Base-by-base conservation (phyloP, 2,888 invertebrate species). In the Tetropium fuscum region DNA sequence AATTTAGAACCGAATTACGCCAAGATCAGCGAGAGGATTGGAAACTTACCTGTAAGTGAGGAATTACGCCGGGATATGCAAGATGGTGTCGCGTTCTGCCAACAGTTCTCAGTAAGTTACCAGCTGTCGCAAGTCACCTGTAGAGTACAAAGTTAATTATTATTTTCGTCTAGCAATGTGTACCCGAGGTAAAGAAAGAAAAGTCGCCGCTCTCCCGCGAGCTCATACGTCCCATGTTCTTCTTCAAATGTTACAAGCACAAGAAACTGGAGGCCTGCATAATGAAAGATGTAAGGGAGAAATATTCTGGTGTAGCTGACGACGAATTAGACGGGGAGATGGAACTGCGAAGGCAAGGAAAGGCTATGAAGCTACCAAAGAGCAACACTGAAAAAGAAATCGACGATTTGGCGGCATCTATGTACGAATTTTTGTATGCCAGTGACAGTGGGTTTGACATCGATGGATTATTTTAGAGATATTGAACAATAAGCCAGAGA, bases 181-280 rank as follows among this genome's bases (percentile, higher is more conserved):
- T 90, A 0, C 89, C 89, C 0, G 88, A 89, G 68, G 84, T 87
- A 19, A 86, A 88, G 64, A 85, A 86, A 49, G 87, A 88, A 57
- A 86, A 86, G 63, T 85, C 87, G 0, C 87, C 87, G 0, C 82
- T 89, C 0, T 88, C 88, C 0, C 84, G 87, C 43, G 89, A 89
- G 73, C 83, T 89, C 38, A 86, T 88, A 62, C 84, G 86, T 58
- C 88, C 89, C 0, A 89, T 89, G 86, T 88, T 89, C 83, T 90
- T 90, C 84, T 90, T 90, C 84, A 86, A 88, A 58, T 90, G 89
- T 70, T 90, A 90, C 78, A 89, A 89, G 85, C 89, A 90, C 81
- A 89, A 90, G 82, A 90, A 90, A 74, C 74, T 90, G 48, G 89
- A 90, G 75, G 88, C 89, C 0, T 90, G 89, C 75, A 87, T 89